phyloP scores from a whole-genome alignment of 2,888 invertebrate species.

The Glyphotaelius pellucidus region DNA sequence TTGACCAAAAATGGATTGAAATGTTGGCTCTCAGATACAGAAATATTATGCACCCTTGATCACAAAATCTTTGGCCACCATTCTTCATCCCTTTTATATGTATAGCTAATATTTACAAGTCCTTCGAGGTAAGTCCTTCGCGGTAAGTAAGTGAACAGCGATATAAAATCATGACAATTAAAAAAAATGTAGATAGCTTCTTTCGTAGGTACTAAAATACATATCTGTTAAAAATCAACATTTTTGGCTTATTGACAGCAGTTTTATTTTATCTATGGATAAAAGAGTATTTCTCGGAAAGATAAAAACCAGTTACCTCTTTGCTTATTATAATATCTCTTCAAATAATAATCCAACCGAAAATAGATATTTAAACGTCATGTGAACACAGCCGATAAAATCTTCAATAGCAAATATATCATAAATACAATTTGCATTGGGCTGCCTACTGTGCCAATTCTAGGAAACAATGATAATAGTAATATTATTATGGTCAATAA shows the following conservation, averaged over 20 bases:
- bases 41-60: background rate
- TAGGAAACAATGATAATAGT: background rate
- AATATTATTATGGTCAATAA: background rate
- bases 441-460: background rate
- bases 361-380: background rate
- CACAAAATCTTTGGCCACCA: background rate
- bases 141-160: background rate
- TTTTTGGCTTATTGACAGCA: background rate
- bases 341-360: background rate
- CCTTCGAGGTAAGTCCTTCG: background rate
- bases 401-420: background rate
- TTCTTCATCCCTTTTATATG: too few relatives aligned
- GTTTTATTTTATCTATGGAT: background rate
- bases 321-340: background rate
- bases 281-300: background rate
- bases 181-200: background rate
- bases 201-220: background rate
- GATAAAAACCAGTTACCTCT: background rate
- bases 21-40: too few relatives aligned
- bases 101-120: background rate
- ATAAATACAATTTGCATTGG: background rate
- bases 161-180: background rate
- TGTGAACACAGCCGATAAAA: background rate
- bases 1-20: too few relatives aligned
- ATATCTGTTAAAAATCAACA: background rate